Evolutionary conservation across 2,113 vertebrate species (phyloP), one percentile per base, ranked within the genome.

Genomic region (Ovibos moschatus): DNA sequence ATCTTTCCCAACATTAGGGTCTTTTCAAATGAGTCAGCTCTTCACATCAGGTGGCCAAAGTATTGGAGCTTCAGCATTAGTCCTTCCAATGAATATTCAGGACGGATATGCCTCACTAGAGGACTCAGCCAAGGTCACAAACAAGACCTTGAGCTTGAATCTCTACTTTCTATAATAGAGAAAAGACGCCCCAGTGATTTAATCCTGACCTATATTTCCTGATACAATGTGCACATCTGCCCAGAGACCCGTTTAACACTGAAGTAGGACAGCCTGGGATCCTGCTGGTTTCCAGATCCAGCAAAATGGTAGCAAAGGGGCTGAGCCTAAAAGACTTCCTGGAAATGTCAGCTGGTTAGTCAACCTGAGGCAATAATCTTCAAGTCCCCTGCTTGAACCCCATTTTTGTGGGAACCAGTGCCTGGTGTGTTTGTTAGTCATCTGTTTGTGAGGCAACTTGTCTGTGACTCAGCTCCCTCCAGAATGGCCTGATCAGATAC

Each of bases 391-490:
- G 33, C 47, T n/a, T 67, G 15, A 14, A 2, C 71, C 71, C 71
- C 36, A 27, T 36, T 78, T 76, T 12, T 71, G 25, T 57, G 55
- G 57, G 17, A 12, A 50, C 28, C 40, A 14, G 6, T 23, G 36
- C 28, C 74, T 15, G 14, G 7, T 45, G 2, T 82, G 15, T 87
- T 64, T 58, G 16, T 90, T 58, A 91, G 40, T 93, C 92, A 91
- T 60, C 60, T 85, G n/a, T 16, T 89, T 67, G 14, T 33, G 62
- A 90, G 33, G 58, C 60, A 55, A 27, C 43, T 36, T 27, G 13
- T 51, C 40, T 60, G 45, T 95, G 95, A 96, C 79, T 96, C 95
- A 89, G 30, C 33, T 58, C 64, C 51, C 62, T 91, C 58, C 27
- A 87, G 11, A 9, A 74, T 28, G 53, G 27, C 90, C 53, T 78